phyloP scores from a whole-genome alignment of 2,888 invertebrate species.

The Tetranychus truncatus region DNA sequence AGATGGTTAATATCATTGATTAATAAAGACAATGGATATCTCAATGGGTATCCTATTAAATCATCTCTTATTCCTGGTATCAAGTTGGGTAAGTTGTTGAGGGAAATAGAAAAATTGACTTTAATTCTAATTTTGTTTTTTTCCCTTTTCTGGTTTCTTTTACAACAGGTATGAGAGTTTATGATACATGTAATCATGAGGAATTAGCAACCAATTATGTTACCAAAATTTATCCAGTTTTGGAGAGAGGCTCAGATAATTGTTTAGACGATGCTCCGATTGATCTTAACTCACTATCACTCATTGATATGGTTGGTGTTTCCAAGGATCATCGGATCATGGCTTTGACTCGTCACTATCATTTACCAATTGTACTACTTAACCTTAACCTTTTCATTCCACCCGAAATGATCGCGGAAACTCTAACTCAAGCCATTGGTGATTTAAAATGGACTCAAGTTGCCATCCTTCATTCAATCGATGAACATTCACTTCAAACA shows the following conservation, averaged over 20 bases:
- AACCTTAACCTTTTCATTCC: background rate
- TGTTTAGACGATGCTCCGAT: slow-evolving; percentile 15
- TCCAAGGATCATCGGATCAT: background rate
- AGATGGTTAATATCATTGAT: slow-evolving; percentile 3
- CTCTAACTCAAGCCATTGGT: slow-evolving; percentile 5
- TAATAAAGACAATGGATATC: background rate
- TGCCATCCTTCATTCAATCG: slow-evolving; percentile 30
- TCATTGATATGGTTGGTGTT: slow-evolving; percentile 9
- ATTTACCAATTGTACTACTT: background rate
- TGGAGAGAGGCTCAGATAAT: slow-evolving; percentile 19
- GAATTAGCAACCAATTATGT: slow-evolving; percentile 22
- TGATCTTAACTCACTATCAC: background rate
- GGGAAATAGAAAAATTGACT: background rate
- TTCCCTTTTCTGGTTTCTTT: background rate
- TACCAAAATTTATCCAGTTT: slow-evolving; percentile 22
- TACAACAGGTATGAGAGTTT: slow-evolving; percentile 21
- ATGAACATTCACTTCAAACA: slow-evolving; percentile 30
- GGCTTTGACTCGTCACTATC: background rate
- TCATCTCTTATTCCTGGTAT: background rate
- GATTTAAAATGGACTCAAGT: slow-evolving; percentile 24
- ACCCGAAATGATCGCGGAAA: slow-evolving; percentile 2
- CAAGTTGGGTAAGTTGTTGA: background rate
- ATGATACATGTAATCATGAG: slow-evolving; percentile 22
- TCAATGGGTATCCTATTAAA: background rate
- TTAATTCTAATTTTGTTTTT: background rate